Base-by-base conservation (phyloP, 1,140 invertebrate species). In the Drosophila punjabiensis region DNA sequence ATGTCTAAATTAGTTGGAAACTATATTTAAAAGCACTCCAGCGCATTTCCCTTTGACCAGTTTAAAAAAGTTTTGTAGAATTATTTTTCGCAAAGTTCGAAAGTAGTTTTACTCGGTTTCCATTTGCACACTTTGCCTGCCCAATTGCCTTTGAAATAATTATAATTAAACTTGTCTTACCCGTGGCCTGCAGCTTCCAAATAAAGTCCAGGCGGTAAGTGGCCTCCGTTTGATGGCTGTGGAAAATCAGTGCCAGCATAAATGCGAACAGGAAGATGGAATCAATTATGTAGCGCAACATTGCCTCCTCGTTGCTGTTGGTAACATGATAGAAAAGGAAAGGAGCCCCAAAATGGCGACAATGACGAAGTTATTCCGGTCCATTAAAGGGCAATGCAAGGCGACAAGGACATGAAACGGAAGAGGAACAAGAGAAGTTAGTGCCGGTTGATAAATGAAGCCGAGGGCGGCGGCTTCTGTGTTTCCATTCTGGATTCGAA, bases 141-240 rank as follows among this genome's bases (percentile, higher is more conserved):
- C 16, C n/a, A 60, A 20, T 33, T 33, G 55, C 41, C 32, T 74
- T 41, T 60, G 35, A 35, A 37, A 35, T 41, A 64, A 50, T 64
- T 28, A 48, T 30, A 64, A 50, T 65, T 65, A 64, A 76, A 56
- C 53, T 35, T 41, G 41, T 79, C 91, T 92, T 93, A 96, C 96
- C 96, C 66, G 96, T 97, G 16, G 97, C 97, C 94, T 98, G 98
- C 32, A 98, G 94, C 94, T 98, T 98, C 98, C 98, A 99, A 37
- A 99, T 95, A 91, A 98, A 98, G 93, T 98, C 98, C 48, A 99
- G 94, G 28, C 96, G 93, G 91, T 97, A 97, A 2, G 97, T 98
- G 56, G 97, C 96, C 93, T 98, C 97, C 0, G 96, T 97, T 93
- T 98, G 98, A 79, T 98, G 97, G 3, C 97, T 97, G 93, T 99